A percentile compares a stretch with the other conserved stretches of the same genome.
phyloP scores from a whole-genome alignment of 2,113 vertebrate genomes.

The Lamprotornis superbus region DNA sequence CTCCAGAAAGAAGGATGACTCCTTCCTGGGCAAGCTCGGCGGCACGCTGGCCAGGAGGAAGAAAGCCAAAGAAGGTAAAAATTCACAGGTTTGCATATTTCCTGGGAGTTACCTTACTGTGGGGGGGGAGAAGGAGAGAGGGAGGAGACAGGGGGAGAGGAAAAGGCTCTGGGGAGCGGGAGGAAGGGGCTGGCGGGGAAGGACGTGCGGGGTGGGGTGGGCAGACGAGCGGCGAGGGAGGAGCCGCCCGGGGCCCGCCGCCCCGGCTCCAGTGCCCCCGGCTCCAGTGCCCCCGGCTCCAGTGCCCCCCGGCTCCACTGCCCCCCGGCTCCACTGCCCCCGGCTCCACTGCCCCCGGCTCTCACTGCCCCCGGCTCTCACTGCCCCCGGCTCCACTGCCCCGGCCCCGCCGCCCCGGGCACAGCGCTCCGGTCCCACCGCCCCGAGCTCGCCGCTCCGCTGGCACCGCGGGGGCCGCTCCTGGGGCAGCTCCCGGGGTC shows the following conservation, averaged over 20 bases:
- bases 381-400: too few relatives aligned
- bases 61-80: constrained; percentile 93
- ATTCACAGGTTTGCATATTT: not conserved
- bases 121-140: not conserved
- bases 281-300: too few relatives aligned
- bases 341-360: too few relatives aligned
- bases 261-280: too few relatives aligned
- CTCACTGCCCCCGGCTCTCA: too few relatives aligned
- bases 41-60: constrained; percentile 92
- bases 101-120: not conserved
- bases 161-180: constrained; percentile 3
- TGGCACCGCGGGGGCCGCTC: not conserved
- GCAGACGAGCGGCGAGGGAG: not conserved
- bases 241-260: not conserved
- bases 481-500: too few relatives aligned
- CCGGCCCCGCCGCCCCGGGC: too few relatives aligned
- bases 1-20: constrained; percentile 93
- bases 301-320: too few relatives aligned
- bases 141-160: not conserved
- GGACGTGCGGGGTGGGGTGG: not conserved
- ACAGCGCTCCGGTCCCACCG: too few relatives aligned
- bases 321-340: too few relatives aligned
- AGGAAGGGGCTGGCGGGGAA: not conserved
- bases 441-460: not conserved
- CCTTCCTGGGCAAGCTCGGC: constrained; percentile 92